Base-by-base conservation (phyloP, 2,888 invertebrate genomes). In the Geophilus truncorum region DNA sequence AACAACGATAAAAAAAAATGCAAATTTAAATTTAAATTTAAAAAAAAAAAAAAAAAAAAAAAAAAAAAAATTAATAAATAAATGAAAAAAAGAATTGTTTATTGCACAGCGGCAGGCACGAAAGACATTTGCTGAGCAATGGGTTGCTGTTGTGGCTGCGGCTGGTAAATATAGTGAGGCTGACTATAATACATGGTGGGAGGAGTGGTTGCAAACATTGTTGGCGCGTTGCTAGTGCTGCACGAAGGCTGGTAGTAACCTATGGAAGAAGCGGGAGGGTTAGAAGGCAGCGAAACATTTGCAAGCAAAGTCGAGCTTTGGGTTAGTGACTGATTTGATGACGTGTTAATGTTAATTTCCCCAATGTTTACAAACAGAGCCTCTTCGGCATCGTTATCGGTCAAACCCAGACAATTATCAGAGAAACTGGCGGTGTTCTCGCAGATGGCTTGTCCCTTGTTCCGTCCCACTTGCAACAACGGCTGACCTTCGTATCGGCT, bases 111-210 rank as follows among this genome's bases (percentile, higher is more conserved):
- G 51, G 79, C 40, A 51, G 79, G 79, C 79, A 79, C 15, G 32
- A 28, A 79, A 12, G 79, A 51, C 32, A 51, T 32, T 79, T 78
- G 80, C 30, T 80, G 70, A 23, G 80, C 40, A 28, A 76, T 28
- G 21, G 36, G n/a, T 23, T 18, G 25, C n/a, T 76, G 40, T 21
- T 76, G 75, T 36, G 76, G 80, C 28, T 75, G 80, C n/a, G n/a
- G n/a, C 6, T 80, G 80, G 28, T 80, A 80, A 3, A 76, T 10
- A 51, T 77, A 80, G 12, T 75, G 80, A 6, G 75, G 25, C 23
- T 34, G 76, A 45, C 80, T 80, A 40, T 76, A 80, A 45, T 80
- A 80, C n/a, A 77, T 21, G 4, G 80, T 12, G 15, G 80, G 76
- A 51, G 51, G 51, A n/a, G 75, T 32, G 10, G 40, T 76, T 7